Evolutionary conservation across 1,140 invertebrate species (phyloP).

Genomic region (Akabosia matsudoensis): DNA sequence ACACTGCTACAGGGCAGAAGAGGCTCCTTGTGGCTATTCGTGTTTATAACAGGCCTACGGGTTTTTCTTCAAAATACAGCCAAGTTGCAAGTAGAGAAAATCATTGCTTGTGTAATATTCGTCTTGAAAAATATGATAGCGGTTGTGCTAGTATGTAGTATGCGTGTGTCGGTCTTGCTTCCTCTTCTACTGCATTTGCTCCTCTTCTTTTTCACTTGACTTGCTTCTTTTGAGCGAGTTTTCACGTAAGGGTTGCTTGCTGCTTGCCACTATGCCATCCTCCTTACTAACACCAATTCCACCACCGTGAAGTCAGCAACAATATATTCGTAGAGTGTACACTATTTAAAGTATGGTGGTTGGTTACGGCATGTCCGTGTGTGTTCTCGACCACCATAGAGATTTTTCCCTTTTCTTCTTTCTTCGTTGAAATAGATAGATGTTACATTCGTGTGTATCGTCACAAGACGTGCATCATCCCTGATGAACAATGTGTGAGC

Average conservation of each 20-base stretch:
- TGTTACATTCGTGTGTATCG: too few relatives aligned
- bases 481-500: too few relatives aligned
- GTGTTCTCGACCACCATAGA: conserved; percentile 6
- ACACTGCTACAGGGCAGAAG: not conserved
- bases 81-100: too few relatives aligned
- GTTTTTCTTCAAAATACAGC: too few relatives aligned
- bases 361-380: conserved; percentile 10
- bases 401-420: not conserved
- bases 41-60: too few relatives aligned
- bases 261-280: not conserved
- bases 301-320: not conserved
- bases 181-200: not conserved
- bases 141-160: not conserved
- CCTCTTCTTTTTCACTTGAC: not conserved
- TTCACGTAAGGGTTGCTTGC: not conserved
- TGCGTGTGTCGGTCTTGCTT: conserved; percentile 22
- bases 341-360: too few relatives aligned
- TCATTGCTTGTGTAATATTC: not conserved
- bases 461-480: conserved; percentile 10
- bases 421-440: too few relatives aligned
- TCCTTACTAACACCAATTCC: not conserved
- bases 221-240: not conserved
- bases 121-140: not conserved
- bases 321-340: not conserved
- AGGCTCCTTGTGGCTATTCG: conserved; percentile 9